phyloP scores from a whole-genome alignment of 2,888 invertebrate genomes.

The Napeogenes sylphis region DNA sequence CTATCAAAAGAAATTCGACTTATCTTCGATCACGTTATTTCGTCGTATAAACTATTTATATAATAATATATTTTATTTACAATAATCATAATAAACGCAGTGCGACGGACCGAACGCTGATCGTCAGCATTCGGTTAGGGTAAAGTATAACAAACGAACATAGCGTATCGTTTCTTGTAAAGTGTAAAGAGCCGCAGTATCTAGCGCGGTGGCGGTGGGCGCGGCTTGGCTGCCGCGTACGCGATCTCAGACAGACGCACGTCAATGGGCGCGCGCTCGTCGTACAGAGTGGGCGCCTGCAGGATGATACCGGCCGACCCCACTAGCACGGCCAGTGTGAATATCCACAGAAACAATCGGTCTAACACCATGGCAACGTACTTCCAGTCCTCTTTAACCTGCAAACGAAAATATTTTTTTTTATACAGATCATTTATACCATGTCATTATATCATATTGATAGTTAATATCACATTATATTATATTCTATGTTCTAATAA shows the following conservation, averaged over 20 bases:
- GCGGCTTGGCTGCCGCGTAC: constrained; percentile 91
- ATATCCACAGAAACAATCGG: constrained; percentile 97
- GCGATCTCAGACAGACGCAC: constrained; percentile 93
- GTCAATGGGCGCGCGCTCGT: constrained; percentile 92
- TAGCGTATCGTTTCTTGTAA: constrained; percentile 9
- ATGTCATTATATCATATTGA: too few species aligned
- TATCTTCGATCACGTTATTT: constrained; percentile 63
- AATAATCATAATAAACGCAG: constrained; percentile 48
- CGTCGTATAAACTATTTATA: constrained; percentile 69
- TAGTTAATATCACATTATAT: too few species aligned
- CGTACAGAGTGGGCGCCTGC: constrained; percentile 96
- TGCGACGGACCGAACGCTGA: constrained; percentile 31
- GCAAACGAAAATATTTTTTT: constrained; percentile 25
- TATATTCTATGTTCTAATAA: too few species aligned
- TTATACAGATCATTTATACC: neutral
- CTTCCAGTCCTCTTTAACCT: constrained; percentile 99
- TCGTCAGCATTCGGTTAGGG: constrained; percentile 12
- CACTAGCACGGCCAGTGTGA: constrained; percentile 95
- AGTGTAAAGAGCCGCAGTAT: constrained; percentile 31
- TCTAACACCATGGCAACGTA: constrained; percentile 99
- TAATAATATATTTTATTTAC: constrained; percentile 45
- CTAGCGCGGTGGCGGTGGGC: constrained; percentile 58
- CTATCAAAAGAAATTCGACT: constrained; percentile 76
- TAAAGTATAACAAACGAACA: constrained; percentile 14
- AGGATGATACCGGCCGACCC: constrained; percentile 96